Conservation (phyloP, 2,113 vertebrate species). For the Microcebus ravelobensis region DNA sequence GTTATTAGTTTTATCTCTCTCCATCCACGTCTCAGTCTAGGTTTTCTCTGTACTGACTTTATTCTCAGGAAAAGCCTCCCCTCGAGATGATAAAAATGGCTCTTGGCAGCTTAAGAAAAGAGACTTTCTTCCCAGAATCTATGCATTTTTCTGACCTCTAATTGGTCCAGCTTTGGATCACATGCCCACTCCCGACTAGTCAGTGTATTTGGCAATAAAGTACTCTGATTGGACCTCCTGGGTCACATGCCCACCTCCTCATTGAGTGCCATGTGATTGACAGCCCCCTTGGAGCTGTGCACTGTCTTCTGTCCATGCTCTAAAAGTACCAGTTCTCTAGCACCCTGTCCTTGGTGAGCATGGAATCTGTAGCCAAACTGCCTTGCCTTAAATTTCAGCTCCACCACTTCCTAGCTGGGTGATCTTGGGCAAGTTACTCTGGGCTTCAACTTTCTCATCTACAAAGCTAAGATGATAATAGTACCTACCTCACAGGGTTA, state of each 20-base stretch:
- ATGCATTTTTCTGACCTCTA: not conserved
- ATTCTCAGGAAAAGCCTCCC: not conserved
- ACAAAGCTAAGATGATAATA: not conserved
- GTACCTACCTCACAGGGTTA: not conserved
- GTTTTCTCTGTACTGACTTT: not conserved
- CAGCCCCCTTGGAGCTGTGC: not conserved
- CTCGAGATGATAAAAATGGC: not conserved
- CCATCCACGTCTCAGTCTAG: too few relatives aligned
- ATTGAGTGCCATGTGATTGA: not conserved
- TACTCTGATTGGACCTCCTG: not conserved
- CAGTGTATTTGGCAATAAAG: not conserved
- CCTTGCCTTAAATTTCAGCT: not conserved
- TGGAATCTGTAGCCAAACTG: not conserved
- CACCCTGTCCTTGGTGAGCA: not conserved
- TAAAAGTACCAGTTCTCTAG: not conserved
- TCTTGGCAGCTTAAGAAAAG: not conserved
- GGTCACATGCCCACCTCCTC: not conserved
- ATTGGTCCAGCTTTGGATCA: not conserved
- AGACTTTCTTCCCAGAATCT: not conserved
- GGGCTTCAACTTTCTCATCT: not conserved
- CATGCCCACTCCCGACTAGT: not conserved
- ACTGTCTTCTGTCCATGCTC: not conserved
- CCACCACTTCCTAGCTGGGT: not conserved
- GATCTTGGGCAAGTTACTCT: not conserved
- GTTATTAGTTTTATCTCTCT: not conserved